Evolutionary conservation across 2,888 invertebrate species (phyloP).

Genomic region (Stenchaetothrips biformis): DNA sequence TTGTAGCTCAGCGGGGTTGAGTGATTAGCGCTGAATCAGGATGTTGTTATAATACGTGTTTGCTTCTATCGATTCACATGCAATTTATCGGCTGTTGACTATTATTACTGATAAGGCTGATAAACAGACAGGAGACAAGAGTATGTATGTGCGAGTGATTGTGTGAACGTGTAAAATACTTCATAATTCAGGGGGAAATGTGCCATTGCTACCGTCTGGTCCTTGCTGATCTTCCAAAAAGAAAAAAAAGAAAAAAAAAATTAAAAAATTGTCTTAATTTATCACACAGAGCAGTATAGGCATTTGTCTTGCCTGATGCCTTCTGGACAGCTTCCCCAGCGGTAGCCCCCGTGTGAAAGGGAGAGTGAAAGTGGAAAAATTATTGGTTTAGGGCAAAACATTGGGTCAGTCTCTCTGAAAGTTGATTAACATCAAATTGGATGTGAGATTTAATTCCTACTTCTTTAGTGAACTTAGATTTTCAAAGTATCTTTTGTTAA

Average conservation of each 20-base stretch:
- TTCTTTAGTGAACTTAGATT: not conserved
- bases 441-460: no score
- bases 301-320: no score
- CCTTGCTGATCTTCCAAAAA: not conserved
- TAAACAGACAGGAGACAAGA: not conserved
- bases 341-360: no score
- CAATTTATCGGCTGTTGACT: conserved; percentile 20
- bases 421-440: no score
- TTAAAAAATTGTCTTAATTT: not conserved
- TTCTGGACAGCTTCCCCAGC: no score
- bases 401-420: no score
- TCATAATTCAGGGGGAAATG: not conserved
- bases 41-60: conserved; percentile 3
- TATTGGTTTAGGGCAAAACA: no score
- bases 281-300: not conserved
- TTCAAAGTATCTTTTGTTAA: not conserved
- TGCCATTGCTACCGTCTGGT: not conserved
- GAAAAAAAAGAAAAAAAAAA: not conserved
- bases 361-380: no score
- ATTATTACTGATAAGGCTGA: conserved; percentile 16
- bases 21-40: not conserved
- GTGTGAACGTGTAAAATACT: not conserved
- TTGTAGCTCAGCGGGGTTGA: conserved; percentile 22
- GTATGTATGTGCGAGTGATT: not conserved
- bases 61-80: not conserved